Base-by-base conservation (phyloP, 2,888 invertebrate genomes). In the Drosophila pegasa region DNA sequence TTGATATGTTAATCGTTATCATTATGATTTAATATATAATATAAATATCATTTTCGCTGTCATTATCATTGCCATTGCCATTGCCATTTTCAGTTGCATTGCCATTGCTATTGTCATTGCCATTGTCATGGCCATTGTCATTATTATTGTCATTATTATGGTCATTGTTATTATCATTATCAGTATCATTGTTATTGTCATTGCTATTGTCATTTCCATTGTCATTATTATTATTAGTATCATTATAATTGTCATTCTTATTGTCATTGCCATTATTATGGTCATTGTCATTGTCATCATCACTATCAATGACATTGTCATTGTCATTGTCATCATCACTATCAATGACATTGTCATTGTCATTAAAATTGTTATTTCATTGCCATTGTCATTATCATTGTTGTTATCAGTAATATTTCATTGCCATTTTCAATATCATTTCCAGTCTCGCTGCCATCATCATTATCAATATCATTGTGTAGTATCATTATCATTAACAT, bases 171-270 rank as follows among this genome's bases (percentile, higher is more conserved):
- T 41, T 22, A 12, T 7, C 22, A 41, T 41, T 22, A 3, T 14
- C 40, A 41, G 20, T 22, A 6, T 14, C 40, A 41, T 41, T 22
- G 14, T 14, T 22, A 41, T 22, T 22, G 14, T 22, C 40, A 41
- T 41, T 22, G 22, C 14, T 22, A 22, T 22, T 22, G 12, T 22
- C 22, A 41, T 41, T 22, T 7, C 7, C 22, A 41, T 41, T 41
- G 14, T 22, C 38, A 38, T 38, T 18, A 7, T 29, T 8, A 29
- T 29, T 29, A 7, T 29, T 1, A 29, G 1, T 7, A 8, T 18
- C 14, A 41, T 41, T 41, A 14, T 22, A 20, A 41, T 22, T 41
- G 14, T 40, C 40, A 41, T 41, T 41, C 2, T 41, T n/a, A 41
- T 22, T 41, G 7, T 25, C 41, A 41, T 41, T 22, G 7, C 8